Evolutionary conservation across 2,797 vertebrate genomes (phyloP).

Genomic region (Manis pentadactyla): DNA sequence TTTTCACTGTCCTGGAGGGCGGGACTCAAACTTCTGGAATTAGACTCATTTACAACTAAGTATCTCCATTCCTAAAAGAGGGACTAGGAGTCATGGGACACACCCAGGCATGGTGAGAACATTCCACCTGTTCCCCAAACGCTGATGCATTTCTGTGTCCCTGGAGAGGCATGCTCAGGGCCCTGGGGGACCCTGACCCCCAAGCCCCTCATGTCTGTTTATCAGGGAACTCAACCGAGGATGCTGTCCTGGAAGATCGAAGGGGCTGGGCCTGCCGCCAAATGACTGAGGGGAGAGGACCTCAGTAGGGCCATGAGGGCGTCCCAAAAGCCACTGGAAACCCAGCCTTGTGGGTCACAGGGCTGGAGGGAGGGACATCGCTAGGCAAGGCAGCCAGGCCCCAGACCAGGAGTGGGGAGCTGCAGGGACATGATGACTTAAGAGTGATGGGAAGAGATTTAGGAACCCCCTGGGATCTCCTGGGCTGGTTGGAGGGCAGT

Average conservation of each 20-base stretch:
- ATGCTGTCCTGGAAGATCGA: too few species aligned
- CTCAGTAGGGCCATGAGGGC: not conserved
- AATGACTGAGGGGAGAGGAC: not conserved
- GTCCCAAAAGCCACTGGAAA: not conserved
- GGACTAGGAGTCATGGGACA: not conserved
- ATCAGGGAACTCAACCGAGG: too few species aligned
- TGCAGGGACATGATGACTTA: not conserved
- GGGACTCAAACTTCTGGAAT: not conserved
- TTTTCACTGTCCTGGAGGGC: not conserved
- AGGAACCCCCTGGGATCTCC: not conserved
- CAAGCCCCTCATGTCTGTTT: too few species aligned
- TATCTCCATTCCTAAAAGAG: not conserved
- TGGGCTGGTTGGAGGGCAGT: not conserved
- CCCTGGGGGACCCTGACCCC: too few species aligned
- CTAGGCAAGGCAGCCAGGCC: not conserved
- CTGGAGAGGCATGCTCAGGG: not conserved
- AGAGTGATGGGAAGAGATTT: not conserved
- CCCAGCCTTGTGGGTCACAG: accelerated
- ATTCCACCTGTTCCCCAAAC: not conserved
- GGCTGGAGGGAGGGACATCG: too few species aligned
- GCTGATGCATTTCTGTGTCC: not conserved
- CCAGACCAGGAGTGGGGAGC: too few species aligned
- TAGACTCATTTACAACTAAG: not conserved
- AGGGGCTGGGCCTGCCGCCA: not conserved
- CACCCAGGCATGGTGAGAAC: not conserved